Evolutionary conservation across 2,113 vertebrate species (phyloP).

Genomic region (Natator depressus): DNA sequence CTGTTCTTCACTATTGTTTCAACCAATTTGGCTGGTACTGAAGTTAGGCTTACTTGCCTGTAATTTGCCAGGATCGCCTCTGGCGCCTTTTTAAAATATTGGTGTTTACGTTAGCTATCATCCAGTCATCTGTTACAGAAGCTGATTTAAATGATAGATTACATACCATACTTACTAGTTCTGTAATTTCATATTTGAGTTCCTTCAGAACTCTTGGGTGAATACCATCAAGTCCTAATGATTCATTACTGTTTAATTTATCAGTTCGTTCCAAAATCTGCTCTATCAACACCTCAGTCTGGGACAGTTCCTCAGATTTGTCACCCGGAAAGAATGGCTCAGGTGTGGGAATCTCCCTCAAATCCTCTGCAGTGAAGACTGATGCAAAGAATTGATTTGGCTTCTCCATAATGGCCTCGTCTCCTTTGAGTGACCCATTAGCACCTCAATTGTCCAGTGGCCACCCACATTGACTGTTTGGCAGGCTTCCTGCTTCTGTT

Average conservation of each 20-base stretch:
- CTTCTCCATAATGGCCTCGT: neutral
- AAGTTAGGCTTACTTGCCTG: neutral
- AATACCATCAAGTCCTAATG: neutral
- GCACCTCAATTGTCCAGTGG: neutral
- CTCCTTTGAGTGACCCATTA: neutral
- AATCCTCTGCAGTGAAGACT: neutral
- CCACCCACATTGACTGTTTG: neutral
- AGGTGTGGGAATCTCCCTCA: neutral
- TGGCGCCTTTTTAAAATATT: neutral
- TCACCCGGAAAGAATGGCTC: neutral
- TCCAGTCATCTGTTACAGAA: neutral
- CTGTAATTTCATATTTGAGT: neutral
- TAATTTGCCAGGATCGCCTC: neutral
- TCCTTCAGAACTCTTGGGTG: neutral
- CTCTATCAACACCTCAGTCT: neutral
- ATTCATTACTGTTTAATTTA: neutral
- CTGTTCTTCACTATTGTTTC: neutral
- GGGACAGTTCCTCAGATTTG: neutral
- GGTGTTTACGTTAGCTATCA: neutral
- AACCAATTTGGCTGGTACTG: neutral
- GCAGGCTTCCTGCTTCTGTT: neutral
- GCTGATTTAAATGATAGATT: neutral
- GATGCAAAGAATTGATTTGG: neutral
- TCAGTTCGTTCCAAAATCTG: neutral
- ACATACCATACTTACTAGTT: neutral